phyloP scores from a whole-genome alignment of 2,797 vertebrate species.

The Remorina albescens region DNA sequence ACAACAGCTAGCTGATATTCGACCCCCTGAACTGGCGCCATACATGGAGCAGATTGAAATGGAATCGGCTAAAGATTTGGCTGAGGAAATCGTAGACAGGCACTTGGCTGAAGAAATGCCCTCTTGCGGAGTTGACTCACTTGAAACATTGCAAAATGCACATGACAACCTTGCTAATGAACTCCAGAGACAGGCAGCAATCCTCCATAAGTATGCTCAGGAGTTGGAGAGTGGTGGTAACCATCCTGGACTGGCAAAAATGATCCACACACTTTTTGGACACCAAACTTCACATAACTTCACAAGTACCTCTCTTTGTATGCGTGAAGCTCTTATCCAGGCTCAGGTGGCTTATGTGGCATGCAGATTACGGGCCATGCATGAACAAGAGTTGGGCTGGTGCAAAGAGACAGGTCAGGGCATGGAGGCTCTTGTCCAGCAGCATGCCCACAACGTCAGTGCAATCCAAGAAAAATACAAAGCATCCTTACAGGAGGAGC shows the following conservation, averaged over 20 bases:
- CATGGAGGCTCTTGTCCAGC: constrained; percentile 86
- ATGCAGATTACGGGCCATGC: constrained; percentile 88
- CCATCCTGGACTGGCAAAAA: constrained; percentile 84
- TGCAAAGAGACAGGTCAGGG: constrained; percentile 86
- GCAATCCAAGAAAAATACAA: constrained; percentile 89
- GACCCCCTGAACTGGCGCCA: constrained; percentile 75
- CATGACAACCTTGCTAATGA: constrained; percentile 89
- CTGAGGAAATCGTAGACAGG: constrained; percentile 79
- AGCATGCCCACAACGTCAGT: constrained; percentile 84
- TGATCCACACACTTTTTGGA: constrained; percentile 82
- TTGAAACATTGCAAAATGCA: constrained; percentile 81
- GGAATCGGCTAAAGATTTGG: constrained; percentile 77
- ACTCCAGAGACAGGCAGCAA: constrained; percentile 88
- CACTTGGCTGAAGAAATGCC: constrained; percentile 71
- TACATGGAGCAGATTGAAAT: constrained; percentile 82
- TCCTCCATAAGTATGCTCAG: constrained; percentile 88
- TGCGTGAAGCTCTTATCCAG: constrained; percentile 93
- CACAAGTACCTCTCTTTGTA: constrained; percentile 85
- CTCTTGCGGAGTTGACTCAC: constrained; percentile 70
- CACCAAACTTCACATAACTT: constrained; percentile 76
- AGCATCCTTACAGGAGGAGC: constrained; percentile 87
- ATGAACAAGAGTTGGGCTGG: constrained; percentile 86
- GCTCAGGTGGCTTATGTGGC: constrained; percentile 93
- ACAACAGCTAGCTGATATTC: constrained; percentile 77
- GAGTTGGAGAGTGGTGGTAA: constrained; percentile 84